These are phyloP conservation scores for Drosophila lini DNA, from an alignment of 1,140 invertebrate genomes.

Conservation along the genomic window DNA sequence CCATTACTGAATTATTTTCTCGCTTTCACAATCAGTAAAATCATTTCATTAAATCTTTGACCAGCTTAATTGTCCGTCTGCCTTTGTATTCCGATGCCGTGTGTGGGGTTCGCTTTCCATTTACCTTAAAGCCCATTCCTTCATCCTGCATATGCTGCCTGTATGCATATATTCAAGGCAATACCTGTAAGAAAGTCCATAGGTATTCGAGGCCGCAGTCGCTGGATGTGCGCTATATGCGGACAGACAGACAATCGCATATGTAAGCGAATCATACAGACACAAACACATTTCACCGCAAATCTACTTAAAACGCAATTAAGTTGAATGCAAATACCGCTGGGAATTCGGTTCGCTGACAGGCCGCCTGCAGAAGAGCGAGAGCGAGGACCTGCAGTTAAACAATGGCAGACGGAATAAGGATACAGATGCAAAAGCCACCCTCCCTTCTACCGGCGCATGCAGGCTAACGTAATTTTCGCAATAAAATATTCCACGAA, in stretches of 20 bases:
- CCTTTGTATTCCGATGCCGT: constrained; percentile 15
- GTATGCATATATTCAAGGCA: constrained; percentile 7
- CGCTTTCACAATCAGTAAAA: constrained; percentile 19
- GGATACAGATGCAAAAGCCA: constrained; percentile 29
- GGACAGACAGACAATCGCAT: constrained; percentile 24
- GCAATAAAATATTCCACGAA: constrained; percentile 55
- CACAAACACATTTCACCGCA: constrained; percentile 64
- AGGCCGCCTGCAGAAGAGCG: constrained; percentile 26
- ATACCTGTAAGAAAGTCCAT: constrained; percentile 23
- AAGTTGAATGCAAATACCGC: constrained; percentile 78
- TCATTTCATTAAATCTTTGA: constrained; percentile 20
- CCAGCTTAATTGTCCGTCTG: constrained; percentile 25
- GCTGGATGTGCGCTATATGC: constrained; percentile 1
- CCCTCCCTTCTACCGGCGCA: background rate
- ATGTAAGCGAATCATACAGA: constrained; percentile 22
- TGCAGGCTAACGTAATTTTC: constrained; percentile 46
- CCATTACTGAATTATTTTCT: constrained; percentile 10
- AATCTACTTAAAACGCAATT: constrained; percentile 82
- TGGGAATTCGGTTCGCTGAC: constrained; percentile 41
- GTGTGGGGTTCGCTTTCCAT: background rate
- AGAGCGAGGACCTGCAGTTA: constrained; percentile 46
- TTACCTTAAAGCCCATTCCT: background rate
- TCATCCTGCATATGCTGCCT: background rate
- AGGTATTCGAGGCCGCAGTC: background rate
- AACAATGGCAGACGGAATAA: constrained; percentile 57